Evolutionary conservation across 2,797 vertebrate species (phyloP), one percentile per base, ranked within the genome.

Genomic region (Rhinichthys osculus): DNA sequence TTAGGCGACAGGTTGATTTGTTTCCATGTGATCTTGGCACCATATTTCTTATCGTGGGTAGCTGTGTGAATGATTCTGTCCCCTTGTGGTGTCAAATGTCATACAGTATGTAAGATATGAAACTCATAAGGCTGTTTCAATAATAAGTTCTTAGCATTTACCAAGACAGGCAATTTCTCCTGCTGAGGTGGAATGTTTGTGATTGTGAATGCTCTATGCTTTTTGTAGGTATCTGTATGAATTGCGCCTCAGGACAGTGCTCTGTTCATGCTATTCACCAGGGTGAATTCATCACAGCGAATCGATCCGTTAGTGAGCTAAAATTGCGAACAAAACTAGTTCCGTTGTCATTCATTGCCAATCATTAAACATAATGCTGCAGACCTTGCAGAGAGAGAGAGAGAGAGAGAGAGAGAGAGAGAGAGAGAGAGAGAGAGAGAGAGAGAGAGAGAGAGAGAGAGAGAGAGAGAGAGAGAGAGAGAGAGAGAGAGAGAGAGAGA

Each of bases 51-150:
- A 7, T 69, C 8, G 44, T 38, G 40, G 47, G 30, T 42, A 64
- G 81, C 40, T 44, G 52, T 77, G 40, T 78, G 5, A 59, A 23
- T 1, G 13, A 7, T 35, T 57, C n/a, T 40, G 8, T 77, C 16
- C 27, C 2, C 35, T 54, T 69, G 33, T 30, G 71, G 86, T 83
- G 85, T 78, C 85, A 76, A 50, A 64, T 50, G 62, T 86, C 70
- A 86, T 5, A 38, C 38, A 38, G 38, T 38, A 38, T 38, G 35
- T 38, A 38, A 38, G 38, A 6, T 38, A 4, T 38, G 38, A 38
- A 0, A 38, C 5, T 38, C 38, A 38, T 38, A 38, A 38, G 38
- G 38, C 38, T 6, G 0, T 38, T 38, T 38, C 38, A 6, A 38
- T 38, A 38, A 38, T 3, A 30, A 13, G 40, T 44, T 11, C 5